A percentile compares a stretch with the other conserved stretches of the same genome.
Conservation (phyloP, 1,140 invertebrate species). For the Mactra quadrangularis region DNA sequence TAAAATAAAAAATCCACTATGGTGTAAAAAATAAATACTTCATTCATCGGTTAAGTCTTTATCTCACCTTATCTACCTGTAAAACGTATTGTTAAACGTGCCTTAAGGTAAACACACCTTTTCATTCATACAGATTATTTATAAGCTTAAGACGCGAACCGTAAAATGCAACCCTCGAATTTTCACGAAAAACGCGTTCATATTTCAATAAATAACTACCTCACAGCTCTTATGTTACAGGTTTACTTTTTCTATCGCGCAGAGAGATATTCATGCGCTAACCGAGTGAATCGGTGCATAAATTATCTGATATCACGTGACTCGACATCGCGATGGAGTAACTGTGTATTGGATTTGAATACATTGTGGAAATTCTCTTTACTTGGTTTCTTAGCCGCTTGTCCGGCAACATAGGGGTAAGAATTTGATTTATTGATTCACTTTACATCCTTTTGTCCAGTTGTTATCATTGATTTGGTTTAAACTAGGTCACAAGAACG, state of each 20-base stretch:
- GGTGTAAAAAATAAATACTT: no score
- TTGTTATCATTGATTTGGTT: background rate
- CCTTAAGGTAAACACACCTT: no score
- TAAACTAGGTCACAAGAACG: background rate
- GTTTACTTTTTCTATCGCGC: background rate
- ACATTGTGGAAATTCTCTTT: constrained; percentile 21
- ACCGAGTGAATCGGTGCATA: constrained; percentile 41
- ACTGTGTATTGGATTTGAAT: constrained; percentile 38
- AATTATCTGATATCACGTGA: constrained; percentile 35
- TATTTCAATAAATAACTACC: background rate
- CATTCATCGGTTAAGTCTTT: no score
- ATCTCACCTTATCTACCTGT: no score
- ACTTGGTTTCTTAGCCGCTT: constrained; percentile 3
- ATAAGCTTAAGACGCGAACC: background rate
- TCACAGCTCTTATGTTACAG: background rate
- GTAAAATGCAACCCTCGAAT: background rate
- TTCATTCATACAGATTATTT: no score
- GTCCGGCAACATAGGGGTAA: constrained; percentile 12
- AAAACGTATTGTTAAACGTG: no score
- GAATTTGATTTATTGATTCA: background rate
- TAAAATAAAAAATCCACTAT: no score
- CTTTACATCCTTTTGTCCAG: background rate
- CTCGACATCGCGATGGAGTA: constrained; percentile 36
- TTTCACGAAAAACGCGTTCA: background rate
- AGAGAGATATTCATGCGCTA: constrained; percentile 20